These are phyloP conservation scores for Anarrhichthys ocellatus DNA, from an alignment of 2,113 vertebrate species.

Conservation along the genomic window DNA sequence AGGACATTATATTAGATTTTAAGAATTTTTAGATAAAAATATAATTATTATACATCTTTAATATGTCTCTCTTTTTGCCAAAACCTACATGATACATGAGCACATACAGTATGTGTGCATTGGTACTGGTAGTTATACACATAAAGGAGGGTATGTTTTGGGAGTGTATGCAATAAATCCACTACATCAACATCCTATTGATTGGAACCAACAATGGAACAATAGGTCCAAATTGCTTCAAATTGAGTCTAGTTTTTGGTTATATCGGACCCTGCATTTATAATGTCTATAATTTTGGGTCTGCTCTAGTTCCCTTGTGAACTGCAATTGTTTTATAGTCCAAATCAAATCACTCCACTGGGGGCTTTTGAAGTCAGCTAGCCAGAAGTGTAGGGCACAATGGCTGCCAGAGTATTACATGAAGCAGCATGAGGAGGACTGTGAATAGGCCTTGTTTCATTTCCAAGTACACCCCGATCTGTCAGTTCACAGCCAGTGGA, in stretches of 20 bases:
- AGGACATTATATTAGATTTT: neutral
- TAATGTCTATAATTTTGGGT: constrained; percentile 19
- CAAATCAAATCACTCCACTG: constrained; percentile 45
- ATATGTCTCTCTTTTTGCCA: neutral
- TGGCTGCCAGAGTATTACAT: constrained; percentile 49
- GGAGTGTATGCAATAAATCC: neutral
- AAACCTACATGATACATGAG: neutral
- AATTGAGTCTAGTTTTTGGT: constrained; percentile 33
- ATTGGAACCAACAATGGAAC: neutral
- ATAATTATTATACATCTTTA: neutral
- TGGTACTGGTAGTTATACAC: neutral
- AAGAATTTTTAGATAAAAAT: neutral
- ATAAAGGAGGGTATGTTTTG: neutral
- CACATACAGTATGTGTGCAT: neutral
- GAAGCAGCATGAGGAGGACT: constrained; percentile 31
- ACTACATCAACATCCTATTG: constrained; percentile 15
- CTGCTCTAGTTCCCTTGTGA: constrained; percentile 29
- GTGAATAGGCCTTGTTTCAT: constrained; percentile 51
- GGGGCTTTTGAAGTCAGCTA: constrained; percentile 46
- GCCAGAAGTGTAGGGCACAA: constrained; percentile 38
- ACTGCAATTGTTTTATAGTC: constrained; percentile 42
- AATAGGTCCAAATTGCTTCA: constrained; percentile 20
- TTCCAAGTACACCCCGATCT: constrained; percentile 40
- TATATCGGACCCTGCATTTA: constrained; percentile 28
- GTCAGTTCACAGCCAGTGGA: constrained; percentile 24